Percentiles rank a stretch among this genome's conserved stretches.
Conservation (phyloP, 2,888 invertebrate genomes). For the Synergus laeviventris region DNA sequence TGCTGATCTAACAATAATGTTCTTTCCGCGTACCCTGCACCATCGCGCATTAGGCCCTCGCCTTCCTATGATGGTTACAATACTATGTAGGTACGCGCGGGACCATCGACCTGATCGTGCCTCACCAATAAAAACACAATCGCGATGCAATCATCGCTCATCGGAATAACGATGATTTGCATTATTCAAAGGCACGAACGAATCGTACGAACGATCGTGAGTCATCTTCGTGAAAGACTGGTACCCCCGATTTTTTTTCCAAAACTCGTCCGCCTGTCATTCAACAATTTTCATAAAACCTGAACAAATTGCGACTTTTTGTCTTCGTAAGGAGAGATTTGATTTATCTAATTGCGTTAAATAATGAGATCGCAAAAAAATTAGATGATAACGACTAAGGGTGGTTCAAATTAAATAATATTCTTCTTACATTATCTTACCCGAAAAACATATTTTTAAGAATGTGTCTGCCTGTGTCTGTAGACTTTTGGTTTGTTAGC, state of each 20-base stretch:
- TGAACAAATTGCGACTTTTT: neutral
- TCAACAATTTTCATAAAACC: neutral
- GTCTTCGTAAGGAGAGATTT: neutral
- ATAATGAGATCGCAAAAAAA: neutral
- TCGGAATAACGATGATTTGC: conserved; percentile 67
- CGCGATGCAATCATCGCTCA: conserved; percentile 67
- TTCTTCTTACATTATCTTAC: no score
- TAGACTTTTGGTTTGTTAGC: no score
- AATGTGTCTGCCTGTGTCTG: no score
- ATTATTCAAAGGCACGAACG: conserved; percentile 64
- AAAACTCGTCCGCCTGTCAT: conserved; percentile 14
- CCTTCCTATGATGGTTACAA: conserved; percentile 49
- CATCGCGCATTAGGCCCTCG: conserved; percentile 31
- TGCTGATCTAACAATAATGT: conserved; percentile 54
- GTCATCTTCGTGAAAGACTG: conserved; percentile 51
- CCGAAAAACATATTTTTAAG: no score
- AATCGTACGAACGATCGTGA: conserved; percentile 56
- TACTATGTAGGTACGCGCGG: conserved; percentile 54
- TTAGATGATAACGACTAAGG: neutral
- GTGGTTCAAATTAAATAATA: no score
- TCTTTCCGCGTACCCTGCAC: conserved; percentile 48
- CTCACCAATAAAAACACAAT: conserved; percentile 62
- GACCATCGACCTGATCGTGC: conserved; percentile 56
- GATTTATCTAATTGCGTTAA: neutral
- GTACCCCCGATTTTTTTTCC: conserved; percentile 14